Base-by-base conservation (phyloP, 2,888 invertebrate species). In the Melanotus villosus region DNA sequence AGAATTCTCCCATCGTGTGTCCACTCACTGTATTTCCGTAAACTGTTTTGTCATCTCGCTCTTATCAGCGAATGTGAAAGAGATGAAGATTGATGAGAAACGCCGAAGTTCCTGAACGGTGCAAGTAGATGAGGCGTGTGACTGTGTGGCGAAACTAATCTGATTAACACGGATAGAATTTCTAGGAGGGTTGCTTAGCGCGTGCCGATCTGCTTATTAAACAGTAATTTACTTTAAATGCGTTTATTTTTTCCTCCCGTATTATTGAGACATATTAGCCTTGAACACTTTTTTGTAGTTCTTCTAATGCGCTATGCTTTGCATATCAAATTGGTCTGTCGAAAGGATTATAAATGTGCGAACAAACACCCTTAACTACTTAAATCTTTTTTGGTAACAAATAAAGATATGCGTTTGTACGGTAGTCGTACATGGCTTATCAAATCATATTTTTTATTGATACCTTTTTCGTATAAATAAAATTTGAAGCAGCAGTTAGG, bases 131-230 rank as follows among this genome's bases (percentile, higher is more conserved):
- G 83, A 80, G 80, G 81, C 83, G 82, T 83, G 82, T 80, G 82
- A 83, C 82, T 80, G 80, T 80, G 81, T 78, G 81, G 82, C 83
- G 79, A 77, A 76, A 72, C 80, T 81, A 83, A 84, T 80, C 78
- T 79, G 81, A 83, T 84, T 84, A 83, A 78, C 80, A 79, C 78
- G 80, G 78, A 75, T 72, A 74, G 76, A 81, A 78, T 76, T 75
- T 76, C 65, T 66, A 77, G 76, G 76, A 76, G 79, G 78, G 70
- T 68, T 68, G 43, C 52, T 56, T 67, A 71, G 73, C 81, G 79
- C 78, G 80, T 81, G 81, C 78, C 78, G 80, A 76, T 75, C 72
- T 77, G 80, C 80, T 73, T 78, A 82, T 83, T 83, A 84, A 84
- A 79, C 70, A 71, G 70, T 74, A 77, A 79, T 81, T 80, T 78